Evolutionary conservation across 2,113 vertebrate genomes (phyloP).

Genomic region (Passer domesticus): DNA sequence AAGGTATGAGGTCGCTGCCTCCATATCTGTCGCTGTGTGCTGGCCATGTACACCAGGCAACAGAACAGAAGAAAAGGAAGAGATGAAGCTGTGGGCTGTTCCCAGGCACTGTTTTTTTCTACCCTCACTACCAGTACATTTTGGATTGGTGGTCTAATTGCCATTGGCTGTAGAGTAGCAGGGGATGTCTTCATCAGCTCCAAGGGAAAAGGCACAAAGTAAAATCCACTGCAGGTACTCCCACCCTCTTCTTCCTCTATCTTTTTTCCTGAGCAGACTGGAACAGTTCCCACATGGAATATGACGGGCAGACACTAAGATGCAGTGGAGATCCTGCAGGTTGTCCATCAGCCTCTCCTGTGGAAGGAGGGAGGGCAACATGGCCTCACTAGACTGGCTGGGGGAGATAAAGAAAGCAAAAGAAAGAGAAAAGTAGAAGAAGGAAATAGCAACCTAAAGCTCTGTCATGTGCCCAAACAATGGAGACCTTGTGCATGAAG

Average conservation of each 20-base stretch:
- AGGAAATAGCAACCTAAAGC: neutral
- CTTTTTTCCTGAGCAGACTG: neutral
- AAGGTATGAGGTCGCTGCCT: neutral
- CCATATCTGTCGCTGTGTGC: neutral
- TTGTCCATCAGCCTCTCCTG: accelerated
- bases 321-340: neutral
- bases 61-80: neutral
- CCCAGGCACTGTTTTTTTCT: neutral
- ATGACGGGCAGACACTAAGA: neutral
- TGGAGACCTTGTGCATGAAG: neutral
- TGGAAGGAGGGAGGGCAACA: neutral
- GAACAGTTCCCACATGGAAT: no score
- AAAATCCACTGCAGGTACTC: neutral
- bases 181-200: neutral
- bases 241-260: neutral
- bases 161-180: neutral
- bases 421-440: neutral
- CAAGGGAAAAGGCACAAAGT: neutral
- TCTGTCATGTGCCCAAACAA: neutral
- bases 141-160: neutral
- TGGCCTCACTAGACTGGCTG: neutral
- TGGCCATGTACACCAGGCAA: neutral
- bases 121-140: neutral
- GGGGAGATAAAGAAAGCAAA: neutral
- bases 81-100: neutral